phyloP scores from a whole-genome alignment of 2,113 vertebrate genomes.

The Platycercus adscitus region DNA sequence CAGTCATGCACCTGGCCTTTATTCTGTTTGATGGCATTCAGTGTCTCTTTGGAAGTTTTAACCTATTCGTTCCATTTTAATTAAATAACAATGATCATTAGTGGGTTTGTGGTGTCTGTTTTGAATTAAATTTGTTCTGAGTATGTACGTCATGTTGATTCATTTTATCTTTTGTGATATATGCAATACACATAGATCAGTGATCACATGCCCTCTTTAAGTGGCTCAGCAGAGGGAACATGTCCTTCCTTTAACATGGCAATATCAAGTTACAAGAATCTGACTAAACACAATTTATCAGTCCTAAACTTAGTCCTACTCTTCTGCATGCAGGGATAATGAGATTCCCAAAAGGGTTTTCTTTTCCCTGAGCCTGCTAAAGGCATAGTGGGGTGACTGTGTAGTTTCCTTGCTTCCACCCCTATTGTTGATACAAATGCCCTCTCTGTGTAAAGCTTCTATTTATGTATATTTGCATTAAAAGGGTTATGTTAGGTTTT shows the following conservation, averaged over 20 bases:
- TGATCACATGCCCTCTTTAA: neutral
- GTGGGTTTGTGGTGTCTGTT: slow-evolving; percentile 4
- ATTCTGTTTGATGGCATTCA: neutral
- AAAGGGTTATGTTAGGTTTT: neutral
- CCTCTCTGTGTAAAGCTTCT: neutral
- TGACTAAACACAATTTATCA: neutral
- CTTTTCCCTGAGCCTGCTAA: neutral
- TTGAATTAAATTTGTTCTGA: slow-evolving; percentile 19
- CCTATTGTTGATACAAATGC: neutral
- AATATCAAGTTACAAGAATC: neutral
- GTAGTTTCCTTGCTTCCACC: neutral
- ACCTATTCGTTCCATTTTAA: slow-evolving; percentile 19
- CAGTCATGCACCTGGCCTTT: neutral
- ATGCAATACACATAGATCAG: neutral
- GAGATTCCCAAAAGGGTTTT: neutral
- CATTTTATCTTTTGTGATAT: neutral
- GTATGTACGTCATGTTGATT: neutral
- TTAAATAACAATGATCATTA: slow-evolving; percentile 1
- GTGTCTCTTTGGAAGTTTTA: neutral
- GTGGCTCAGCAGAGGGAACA: neutral
- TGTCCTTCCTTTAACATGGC: neutral
- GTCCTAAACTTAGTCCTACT: neutral
- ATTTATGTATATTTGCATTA: neutral
- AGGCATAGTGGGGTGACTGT: neutral
- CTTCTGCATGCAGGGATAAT: neutral